Evolutionary conservation across 1,140 invertebrate species (phyloP), one percentile per base, ranked within the genome.

Genomic region (Calosoma granatense): DNA sequence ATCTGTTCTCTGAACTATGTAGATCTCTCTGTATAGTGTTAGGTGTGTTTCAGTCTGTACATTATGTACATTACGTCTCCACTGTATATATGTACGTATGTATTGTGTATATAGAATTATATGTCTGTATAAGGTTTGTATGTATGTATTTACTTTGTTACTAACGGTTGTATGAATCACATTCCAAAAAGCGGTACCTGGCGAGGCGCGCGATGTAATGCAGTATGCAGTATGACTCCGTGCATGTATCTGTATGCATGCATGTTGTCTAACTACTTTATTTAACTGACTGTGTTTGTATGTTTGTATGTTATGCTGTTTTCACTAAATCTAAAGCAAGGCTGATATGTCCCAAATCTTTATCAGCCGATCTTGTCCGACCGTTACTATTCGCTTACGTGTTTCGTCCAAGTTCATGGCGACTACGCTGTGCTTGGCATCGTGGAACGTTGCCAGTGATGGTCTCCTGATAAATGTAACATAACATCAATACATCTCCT

Each of bases 381-480:
- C 88, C 6, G 95, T 97, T 39, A 96, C 77, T 58, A 98, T 80
- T 66, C 86, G 82, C 66, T 85, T 87, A 4, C 85, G 82, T 22
- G 87, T 80, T 70, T 93, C 90, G 75, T 98, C 94, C 22, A 97
- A 73, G 74, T 90, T 83, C 84, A 97, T 90, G 47, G 84, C 83
- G 1, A 88, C 80, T 61, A 98, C 85, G 56, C 83, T 88, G 72
- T 98, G 95, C 74, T 95, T 94, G 51, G 88, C 86, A 74, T 98
- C 95, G 71, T 97, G 92, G 72, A 95, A 95, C 55, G 90, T 89
- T 14, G 96, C 95, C 65, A 98, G 75, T 1, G 94, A 91, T 55
- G 85, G 84, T 66, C 90, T 83, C 58, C 92, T 96, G n/a, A n/a
- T n/a, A n/a, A n/a, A n/a, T n/a, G n/a, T n/a, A n/a, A n/a, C n/a